Evolutionary conservation across 2,113 vertebrate genomes (phyloP).

Genomic region (Aspiorhynchus laticeps): DNA sequence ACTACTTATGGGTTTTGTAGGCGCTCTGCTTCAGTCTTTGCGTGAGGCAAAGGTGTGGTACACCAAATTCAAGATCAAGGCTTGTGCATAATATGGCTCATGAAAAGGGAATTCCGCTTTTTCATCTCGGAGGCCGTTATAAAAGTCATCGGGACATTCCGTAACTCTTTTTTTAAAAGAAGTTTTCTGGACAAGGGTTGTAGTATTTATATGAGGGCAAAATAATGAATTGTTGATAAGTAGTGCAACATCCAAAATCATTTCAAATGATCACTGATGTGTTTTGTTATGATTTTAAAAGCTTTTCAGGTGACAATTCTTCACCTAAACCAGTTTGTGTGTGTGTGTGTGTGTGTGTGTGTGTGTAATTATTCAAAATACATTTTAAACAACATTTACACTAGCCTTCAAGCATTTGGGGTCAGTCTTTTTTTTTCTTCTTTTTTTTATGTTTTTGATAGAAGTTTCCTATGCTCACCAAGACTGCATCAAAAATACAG

Average conservation of each 20-base stretch:
- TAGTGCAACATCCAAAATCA: not conserved
- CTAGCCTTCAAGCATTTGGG: not conserved
- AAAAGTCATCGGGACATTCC: constrained; percentile 15
- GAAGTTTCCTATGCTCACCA: not conserved
- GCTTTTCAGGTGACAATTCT: not conserved
- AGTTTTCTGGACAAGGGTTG: not conserved
- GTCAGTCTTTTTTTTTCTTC: too few relatives aligned
- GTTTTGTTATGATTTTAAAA: not conserved
- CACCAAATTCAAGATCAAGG: constrained; percentile 10
- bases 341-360: not conserved
- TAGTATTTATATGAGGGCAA: not conserved
- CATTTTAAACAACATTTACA: not conserved
- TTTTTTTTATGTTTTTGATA: not conserved
- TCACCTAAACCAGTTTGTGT: not conserved
- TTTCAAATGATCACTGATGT: not conserved
- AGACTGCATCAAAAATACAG: not conserved
- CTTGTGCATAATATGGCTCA: constrained; percentile 23
- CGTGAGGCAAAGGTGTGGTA: not conserved
- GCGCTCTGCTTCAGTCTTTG: not conserved
- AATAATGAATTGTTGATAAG: not conserved
- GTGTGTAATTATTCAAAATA: not conserved
- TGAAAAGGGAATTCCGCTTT: constrained; percentile 22
- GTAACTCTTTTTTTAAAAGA: not conserved
- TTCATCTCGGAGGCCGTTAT: not conserved
- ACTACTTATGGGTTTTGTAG: constrained; percentile 52